Conservation (phyloP, 2,888 invertebrate species). For the Calliphora vomitoria region DNA sequence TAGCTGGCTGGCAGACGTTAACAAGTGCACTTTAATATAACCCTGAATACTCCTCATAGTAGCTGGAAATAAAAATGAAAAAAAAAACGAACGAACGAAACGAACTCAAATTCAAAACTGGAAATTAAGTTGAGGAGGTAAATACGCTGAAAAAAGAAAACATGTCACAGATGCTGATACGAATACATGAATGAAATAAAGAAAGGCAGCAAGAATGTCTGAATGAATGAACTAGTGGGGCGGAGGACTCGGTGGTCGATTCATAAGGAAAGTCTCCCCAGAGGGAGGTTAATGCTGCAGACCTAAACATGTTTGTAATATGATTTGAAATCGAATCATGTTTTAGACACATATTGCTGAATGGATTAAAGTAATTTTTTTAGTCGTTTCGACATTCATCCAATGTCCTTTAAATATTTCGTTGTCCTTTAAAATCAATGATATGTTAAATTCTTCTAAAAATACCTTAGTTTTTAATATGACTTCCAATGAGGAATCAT, state of each 20-base stretch:
- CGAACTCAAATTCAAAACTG: constrained; percentile 38
- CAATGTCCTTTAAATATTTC: no score
- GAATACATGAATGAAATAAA: constrained; percentile 59
- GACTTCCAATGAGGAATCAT: no score
- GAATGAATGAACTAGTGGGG: constrained; percentile 1
- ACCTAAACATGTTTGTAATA: no score
- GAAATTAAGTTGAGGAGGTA: constrained; percentile 47
- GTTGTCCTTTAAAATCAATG: no score
- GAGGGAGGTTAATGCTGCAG: no score
- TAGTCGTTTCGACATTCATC: no score
- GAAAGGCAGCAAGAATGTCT: constrained; percentile 29
- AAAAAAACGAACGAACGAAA: background rate
- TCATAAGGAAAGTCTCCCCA: background rate
- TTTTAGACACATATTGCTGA: no score
- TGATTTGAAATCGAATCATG: no score
- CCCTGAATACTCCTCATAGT: constrained; percentile 61
- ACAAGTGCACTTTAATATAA: constrained; percentile 72
- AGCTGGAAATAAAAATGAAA: constrained; percentile 15
- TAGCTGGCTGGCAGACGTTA: constrained; percentile 59
- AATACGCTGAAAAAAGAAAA: constrained; percentile 42
- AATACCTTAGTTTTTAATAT: no score
- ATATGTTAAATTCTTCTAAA: no score
- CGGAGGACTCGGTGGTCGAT: background rate
- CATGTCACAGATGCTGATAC: constrained; percentile 68
- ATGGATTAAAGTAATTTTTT: no score